Conservation (phyloP, 1,140 invertebrate species). For the Drosophila virilis region DNA sequence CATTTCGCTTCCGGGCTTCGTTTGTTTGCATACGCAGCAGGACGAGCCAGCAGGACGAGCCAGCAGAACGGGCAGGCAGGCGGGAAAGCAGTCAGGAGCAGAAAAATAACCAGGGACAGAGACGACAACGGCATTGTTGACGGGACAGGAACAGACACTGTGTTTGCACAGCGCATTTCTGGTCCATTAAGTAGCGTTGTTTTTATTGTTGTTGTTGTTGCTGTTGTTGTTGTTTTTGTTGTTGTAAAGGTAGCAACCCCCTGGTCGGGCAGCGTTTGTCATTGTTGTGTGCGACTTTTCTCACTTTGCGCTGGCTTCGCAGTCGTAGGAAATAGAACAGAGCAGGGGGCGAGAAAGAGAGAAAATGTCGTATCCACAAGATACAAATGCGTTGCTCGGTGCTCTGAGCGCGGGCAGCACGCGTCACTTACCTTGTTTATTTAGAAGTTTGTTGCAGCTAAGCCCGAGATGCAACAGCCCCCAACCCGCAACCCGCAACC, state of each 20-base stretch:
- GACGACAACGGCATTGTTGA: not conserved
- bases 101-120: not conserved
- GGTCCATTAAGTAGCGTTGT: conserved; percentile 77
- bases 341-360: not conserved
- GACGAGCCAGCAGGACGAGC: conserved; percentile 10
- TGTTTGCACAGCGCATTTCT: conserved; percentile 81
- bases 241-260: conserved; percentile 53
- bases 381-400: conserved; percentile 62
- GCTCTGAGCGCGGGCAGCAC: conserved; percentile 40
- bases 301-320: conserved; percentile 75
- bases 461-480: conserved; percentile 44
- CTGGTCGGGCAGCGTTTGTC: conserved; percentile 56
- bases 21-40: conserved; percentile 80
- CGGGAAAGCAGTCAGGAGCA: conserved; percentile 1
- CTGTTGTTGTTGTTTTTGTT: conserved; percentile 23
- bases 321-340: not conserved
- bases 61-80: not conserved
- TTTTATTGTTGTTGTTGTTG: conserved; percentile 18
- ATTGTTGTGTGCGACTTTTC: conserved; percentile 80
- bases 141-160: conserved; percentile 29
- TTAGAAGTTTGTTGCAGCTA: conserved; percentile 63
- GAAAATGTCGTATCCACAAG: conserved; percentile 50
- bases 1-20: conserved; percentile 71
- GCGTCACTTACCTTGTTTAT: conserved; percentile 72
- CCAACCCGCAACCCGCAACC: not conserved